Conservation (phyloP, 2,797 vertebrate genomes). For the Takifugu ocellatus region DNA sequence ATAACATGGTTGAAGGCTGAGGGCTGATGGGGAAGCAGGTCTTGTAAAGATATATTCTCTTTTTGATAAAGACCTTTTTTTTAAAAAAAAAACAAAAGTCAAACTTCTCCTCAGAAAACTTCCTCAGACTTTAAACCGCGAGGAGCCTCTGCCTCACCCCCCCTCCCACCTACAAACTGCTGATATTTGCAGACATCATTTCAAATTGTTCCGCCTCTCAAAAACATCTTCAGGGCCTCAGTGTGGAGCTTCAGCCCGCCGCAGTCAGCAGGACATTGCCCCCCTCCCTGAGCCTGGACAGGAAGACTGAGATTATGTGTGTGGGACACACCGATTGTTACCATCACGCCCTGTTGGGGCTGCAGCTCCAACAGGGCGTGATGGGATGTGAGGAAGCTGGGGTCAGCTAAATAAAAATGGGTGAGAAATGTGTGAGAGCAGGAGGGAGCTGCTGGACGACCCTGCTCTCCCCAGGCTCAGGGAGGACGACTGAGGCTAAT, state of each 20-base stretch:
- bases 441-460: conserved; percentile 16
- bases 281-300: conserved; percentile 22
- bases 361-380: conserved; percentile 29
- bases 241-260: conserved; percentile 21
- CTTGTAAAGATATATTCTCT: background rate
- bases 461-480: conserved; percentile 14
- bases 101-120: background rate
- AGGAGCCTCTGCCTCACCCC: conserved; percentile 6
- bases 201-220: conserved; percentile 3
- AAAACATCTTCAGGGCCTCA: conserved; percentile 32
- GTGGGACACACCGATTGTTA: conserved; percentile 49
- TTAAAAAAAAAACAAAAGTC: background rate
- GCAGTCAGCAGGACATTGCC: conserved; percentile 31
- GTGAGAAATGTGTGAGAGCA: conserved; percentile 16
- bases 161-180: background rate
- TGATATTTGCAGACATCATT: conserved; percentile 19
- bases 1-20: background rate
- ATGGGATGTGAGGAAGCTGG: conserved; percentile 52
- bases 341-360: too few relatives aligned
- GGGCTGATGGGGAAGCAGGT: background rate
- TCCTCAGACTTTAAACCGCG: too few relatives aligned
- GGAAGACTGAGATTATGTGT: conserved; percentile 46
- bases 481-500: conserved; percentile 51
- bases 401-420: conserved; percentile 42
- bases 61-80: background rate